Base-by-base conservation (phyloP, 2,888 invertebrate species). In the Pseudanteris insignis region DNA sequence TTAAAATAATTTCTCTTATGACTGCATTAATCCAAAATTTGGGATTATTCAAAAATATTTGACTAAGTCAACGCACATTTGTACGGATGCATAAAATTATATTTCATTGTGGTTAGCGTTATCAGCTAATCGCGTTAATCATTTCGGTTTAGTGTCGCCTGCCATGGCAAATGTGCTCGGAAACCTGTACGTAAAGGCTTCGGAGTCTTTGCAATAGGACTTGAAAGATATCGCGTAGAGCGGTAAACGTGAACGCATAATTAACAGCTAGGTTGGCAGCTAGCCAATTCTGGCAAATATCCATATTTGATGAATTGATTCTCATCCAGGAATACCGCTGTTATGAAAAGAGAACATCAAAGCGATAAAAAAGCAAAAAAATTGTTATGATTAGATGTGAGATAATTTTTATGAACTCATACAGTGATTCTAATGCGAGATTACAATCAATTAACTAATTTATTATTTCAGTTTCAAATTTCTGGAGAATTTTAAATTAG, bases 261-360 rank as follows among this genome's bases (percentile, higher is more conserved):
- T 58, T 58, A 50, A 38, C 38, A 33, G 18, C 32, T 7, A 30
- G 25, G 40, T 46, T 51, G 59, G 59, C 33, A 28, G 12, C 34
- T 25, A 7, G 59, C 51, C 59, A 59, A 51, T 15, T n/a, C 3
- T 24, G 33, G 11, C 47, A 36, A 48, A 55, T 55, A 48, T 50
- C 43, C 37, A 32, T n/a, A 13, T 50, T 41, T 57, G 50, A 55
- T 50, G 36, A 55, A 55, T 55, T 55, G 55, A 57, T 57, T 55
- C 51, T 7, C 29, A 40, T 14, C 26, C 30, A 30, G 15, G 38
- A 32, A 33, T 18, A 13, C 9, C 26, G 10, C 26, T 30, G 38
- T 11, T 15, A 28, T 26, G 18, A 41, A 34, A 41, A 51, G 38
- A 32, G 8, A 8, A 2, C 6, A 26, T 2, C 3, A 4, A n/a